Evolutionary conservation across 2,888 invertebrate species (phyloP), one percentile per base, ranked within the genome.

Genomic region (Cacoxenus indagator): DNA sequence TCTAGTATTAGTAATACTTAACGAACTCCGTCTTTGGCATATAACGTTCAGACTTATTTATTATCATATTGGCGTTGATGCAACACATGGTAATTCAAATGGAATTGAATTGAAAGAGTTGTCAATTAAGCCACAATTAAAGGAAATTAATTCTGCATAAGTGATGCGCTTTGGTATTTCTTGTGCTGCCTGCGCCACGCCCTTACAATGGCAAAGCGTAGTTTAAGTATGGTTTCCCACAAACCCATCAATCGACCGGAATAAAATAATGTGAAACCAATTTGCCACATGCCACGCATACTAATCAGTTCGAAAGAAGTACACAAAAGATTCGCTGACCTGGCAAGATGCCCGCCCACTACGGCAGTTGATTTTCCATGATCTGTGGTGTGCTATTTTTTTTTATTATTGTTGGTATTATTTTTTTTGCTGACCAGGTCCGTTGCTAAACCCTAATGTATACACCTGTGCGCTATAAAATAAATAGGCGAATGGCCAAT

Each of bases 261-360:
- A 82, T 81, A 81, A 80, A 80, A 74, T 82, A 79, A 78, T 78
- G 78, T 77, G 77, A 81, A 81, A 75, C 81, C 82, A 75, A 78
- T 74, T 71, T 76, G 67, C 75, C 73, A 73, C 70, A 75, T 71
- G 80, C 72, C 77, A 72, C 65, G 79, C 76, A 80, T 80, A 81
- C 77, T 78, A 77, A 80, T 82, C 72, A 80, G 81, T n/a, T 64
- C n/a, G 19, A 19, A 27, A 29, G 17, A 57, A n/a, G 19, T 19
- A 48, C 22, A 48, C 69, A 67, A 71, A 77, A 4, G 9, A 37
- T 1, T 6, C 31, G 9, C 31, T 31, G 5, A 31, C 31, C 5
- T 31, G 9, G 31, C n/a, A n/a, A 31, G 31, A 31, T 31, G 9
- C 31, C 8, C 9, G 14, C 14, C 8, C 37, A 37, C 37, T 37